Evolutionary conservation across 2,888 invertebrate species (phyloP).

Genomic region (Ichneumoninae sp.): DNA sequence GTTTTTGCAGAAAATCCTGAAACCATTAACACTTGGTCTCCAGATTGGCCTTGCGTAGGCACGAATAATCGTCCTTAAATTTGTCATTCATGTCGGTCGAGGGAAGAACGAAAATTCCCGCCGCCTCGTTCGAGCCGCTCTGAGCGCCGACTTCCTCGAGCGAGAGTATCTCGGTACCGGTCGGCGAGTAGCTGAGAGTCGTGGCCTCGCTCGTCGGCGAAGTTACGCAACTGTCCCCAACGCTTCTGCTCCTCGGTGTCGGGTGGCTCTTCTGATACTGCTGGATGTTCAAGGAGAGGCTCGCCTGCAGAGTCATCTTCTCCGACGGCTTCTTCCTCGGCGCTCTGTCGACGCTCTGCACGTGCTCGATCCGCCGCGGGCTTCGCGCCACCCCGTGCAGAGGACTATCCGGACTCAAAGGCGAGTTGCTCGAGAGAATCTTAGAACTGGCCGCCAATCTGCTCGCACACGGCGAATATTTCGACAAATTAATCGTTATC

Average conservation of each 20-base stretch:
- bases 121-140: constrained; percentile 66
- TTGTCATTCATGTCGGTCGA: constrained; percentile 70
- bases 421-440: constrained; percentile 78
- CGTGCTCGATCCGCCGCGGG: constrained; percentile 72
- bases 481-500: constrained; percentile 80
- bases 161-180: constrained; percentile 79
- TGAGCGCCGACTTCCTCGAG: constrained; percentile 77
- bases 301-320: constrained; percentile 75
- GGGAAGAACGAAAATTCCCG: constrained; percentile 36
- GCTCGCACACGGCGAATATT: constrained; percentile 83
- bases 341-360: constrained; percentile 26
- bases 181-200: constrained; percentile 77
- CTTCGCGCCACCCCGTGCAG: constrained; percentile 77
- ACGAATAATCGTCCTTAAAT: constrained; percentile 70
- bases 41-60: constrained; percentile 74
- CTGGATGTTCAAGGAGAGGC: constrained; percentile 77
- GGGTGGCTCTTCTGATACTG: constrained; percentile 73
- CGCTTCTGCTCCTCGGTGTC: constrained; percentile 77
- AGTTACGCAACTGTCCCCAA: constrained; percentile 80
- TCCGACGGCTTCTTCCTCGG: constrained; percentile 58
- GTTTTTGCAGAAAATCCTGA: constrained; percentile 3
- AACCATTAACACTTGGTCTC: constrained; percentile 73
- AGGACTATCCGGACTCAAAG: constrained; percentile 79
- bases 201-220: constrained; percentile 81
- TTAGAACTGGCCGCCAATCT: constrained; percentile 82